Evolutionary conservation across 2,113 vertebrate genomes (phyloP), one percentile per base, ranked within the genome.

Genomic region (Alectura lathami): DNA sequence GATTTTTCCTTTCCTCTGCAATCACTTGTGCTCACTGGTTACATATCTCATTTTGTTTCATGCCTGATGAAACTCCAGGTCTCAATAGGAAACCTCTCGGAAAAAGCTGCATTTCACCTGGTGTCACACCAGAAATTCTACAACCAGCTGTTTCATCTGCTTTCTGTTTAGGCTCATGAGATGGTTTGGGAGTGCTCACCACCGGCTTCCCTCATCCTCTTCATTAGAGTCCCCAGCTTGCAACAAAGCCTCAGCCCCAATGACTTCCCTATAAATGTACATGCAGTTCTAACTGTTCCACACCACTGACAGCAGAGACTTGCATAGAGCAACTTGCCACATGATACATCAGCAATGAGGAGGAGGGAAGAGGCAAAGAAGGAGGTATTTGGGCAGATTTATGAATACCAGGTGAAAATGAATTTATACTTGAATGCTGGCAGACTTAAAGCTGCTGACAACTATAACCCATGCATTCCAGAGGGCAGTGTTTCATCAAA

Each of bases 221-320:
- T 23, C 43, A 36, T 34, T 32, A 66, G 18, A 57, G 5, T 8
- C 16, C 48, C 22, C 45, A 36, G n/a, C 24, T 30, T 29, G n/a
- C 36, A 32, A 11, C 42, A 56, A 38, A 78, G 7, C 38, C 59
- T 59, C 30, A 57, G 34, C 40, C 13, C 62, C 56, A n/a, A 60
- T 6, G 30, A 20, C 24, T 26, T 66, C 24, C n/a, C 50, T 29
- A 1, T 15, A 45, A 32, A 9, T 1, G 1, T 4, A 3, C 0
- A 13, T 9, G 20, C n/a, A 23, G 12, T 2, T 32, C 45, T 59
- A 59, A 27, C 23, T 59, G 26, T 40, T 43, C 30, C 62, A 51
- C 64, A 43, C 64, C 17, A 1, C 32, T 3, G 5, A n/a, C 30
- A 72, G 38, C 2, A 1, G 36, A 56, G 24, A 9, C 12, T n/a